Conservation (phyloP, 2,797 vertebrate genomes). For the Chelon labrosus region DNA sequence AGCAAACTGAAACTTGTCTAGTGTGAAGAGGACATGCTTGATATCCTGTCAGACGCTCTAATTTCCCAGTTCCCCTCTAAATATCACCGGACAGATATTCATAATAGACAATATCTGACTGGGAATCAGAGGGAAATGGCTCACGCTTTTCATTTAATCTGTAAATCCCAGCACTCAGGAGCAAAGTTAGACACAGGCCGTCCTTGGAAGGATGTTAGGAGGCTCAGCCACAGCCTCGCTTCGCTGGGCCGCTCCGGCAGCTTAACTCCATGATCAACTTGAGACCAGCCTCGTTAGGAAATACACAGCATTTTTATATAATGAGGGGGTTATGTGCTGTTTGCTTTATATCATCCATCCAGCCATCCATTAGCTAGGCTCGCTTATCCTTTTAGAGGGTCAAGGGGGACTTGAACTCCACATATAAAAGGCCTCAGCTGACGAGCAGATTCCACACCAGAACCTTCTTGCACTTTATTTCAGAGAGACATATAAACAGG, state of each 20-base stretch:
- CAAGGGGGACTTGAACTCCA: constrained; percentile 16
- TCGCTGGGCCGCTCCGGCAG: constrained; percentile 52
- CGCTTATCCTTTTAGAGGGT: constrained; percentile 54
- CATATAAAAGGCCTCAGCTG: constrained; percentile 5
- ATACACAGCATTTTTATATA: constrained; percentile 32
- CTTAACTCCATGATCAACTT: constrained; percentile 69
- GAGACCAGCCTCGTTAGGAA: constrained; percentile 60
- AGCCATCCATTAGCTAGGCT: constrained; percentile 48
- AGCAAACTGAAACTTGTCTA: constrained; percentile 34
- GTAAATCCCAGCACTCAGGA: constrained; percentile 53
- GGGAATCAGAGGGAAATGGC: constrained; percentile 27
- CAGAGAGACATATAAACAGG: background rate
- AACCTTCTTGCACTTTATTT: constrained; percentile 25
- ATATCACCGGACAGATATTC: constrained; percentile 43
- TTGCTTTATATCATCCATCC: constrained; percentile 42
- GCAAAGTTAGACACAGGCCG: constrained; percentile 44
- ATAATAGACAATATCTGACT: constrained; percentile 27
- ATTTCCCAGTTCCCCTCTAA: constrained; percentile 51
- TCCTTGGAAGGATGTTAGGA: constrained; percentile 53
- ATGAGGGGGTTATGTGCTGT: constrained; percentile 29
- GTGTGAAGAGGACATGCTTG: constrained; percentile 59
- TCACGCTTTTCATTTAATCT: constrained; percentile 36
- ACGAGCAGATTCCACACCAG: constrained; percentile 1
- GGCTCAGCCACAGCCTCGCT: constrained; percentile 48
- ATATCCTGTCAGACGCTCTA: constrained; percentile 51